Conservation (phyloP, 1,140 invertebrate genomes). For the Drosophila melanica region DNA sequence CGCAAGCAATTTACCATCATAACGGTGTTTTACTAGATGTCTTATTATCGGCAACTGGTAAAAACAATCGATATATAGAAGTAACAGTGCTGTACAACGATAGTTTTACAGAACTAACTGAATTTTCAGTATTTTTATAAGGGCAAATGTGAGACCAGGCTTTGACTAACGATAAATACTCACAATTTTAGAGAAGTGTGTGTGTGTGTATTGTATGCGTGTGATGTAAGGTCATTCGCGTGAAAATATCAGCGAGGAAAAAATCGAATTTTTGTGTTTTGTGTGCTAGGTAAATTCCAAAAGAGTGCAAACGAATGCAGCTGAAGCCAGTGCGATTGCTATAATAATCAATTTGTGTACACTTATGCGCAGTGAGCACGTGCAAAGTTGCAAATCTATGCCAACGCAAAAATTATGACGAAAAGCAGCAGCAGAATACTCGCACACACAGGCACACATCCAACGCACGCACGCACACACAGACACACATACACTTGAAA, state of each 20-base stretch:
- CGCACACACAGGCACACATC: constrained; percentile 20
- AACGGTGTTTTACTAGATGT: not conserved
- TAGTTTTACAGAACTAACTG: not conserved
- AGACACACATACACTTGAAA: constrained; percentile 26
- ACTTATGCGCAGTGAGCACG: constrained; percentile 38
- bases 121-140: constrained; percentile 35
- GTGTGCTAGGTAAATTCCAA: constrained; percentile 78
- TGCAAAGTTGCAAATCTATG: constrained; percentile 54
- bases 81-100: constrained; percentile 20
- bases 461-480: constrained; percentile 35
- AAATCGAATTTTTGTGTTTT: constrained; percentile 83
- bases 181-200: constrained; percentile 20
- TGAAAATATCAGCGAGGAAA: constrained; percentile 78
- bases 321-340: constrained; percentile 41
- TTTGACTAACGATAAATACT: constrained; percentile 15
- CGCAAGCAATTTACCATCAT: too few relatives aligned
- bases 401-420: constrained; percentile 62
- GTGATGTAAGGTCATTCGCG: constrained; percentile 78
- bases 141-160: constrained; percentile 23
- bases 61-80: not conserved
- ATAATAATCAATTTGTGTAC: constrained; percentile 48
- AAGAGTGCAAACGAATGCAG: constrained; percentile 58
- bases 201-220: constrained; percentile 72
- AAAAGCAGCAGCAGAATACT: constrained; percentile 61
- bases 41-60: not conserved